A percentile compares a stretch with the other conserved stretches of the same genome.
These are phyloP conservation scores for Pantala flavescens DNA, from an alignment of 1,140 invertebrate genomes.

Conservation along the genomic window DNA sequence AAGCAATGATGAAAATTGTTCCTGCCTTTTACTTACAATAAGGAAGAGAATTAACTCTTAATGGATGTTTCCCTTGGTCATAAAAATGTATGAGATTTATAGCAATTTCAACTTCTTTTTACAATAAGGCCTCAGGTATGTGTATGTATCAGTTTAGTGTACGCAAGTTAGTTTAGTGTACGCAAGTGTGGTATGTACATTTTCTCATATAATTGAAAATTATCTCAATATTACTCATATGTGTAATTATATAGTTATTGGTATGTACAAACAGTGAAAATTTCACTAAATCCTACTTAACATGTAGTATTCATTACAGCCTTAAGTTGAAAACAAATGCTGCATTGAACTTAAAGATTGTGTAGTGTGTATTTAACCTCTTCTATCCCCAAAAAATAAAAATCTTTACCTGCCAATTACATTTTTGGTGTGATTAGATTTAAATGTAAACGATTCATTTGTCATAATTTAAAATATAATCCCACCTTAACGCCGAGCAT, in stretches of 20 bases:
- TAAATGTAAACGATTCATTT: too few relatives aligned
- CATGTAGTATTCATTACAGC: not conserved
- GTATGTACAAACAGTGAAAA: not conserved
- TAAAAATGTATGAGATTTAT: not conserved
- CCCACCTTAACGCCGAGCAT: too few relatives aligned
- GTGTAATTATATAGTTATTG: not conserved
- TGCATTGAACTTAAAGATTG: not conserved
- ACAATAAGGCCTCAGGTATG: not conserved
- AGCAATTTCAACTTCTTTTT: not conserved
- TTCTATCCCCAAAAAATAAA: too few relatives aligned
- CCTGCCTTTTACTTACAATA: too few relatives aligned
- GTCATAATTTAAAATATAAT: too few relatives aligned
- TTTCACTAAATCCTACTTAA: not conserved
- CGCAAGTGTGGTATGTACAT: not conserved
- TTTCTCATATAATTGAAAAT: not conserved
- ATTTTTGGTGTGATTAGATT: too few relatives aligned
- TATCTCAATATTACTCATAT: not conserved
- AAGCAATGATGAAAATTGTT: too few relatives aligned
- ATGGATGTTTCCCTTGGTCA: too few relatives aligned
- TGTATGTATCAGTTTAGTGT: not conserved
- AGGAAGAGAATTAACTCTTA: too few relatives aligned
- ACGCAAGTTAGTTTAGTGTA: not conserved
- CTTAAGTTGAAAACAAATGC: not conserved
- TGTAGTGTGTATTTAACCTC: too few relatives aligned
- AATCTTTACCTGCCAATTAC: too few relatives aligned